Conservation (phyloP, 2,888 invertebrate genomes). For the Rhodophaea formosa region DNA sequence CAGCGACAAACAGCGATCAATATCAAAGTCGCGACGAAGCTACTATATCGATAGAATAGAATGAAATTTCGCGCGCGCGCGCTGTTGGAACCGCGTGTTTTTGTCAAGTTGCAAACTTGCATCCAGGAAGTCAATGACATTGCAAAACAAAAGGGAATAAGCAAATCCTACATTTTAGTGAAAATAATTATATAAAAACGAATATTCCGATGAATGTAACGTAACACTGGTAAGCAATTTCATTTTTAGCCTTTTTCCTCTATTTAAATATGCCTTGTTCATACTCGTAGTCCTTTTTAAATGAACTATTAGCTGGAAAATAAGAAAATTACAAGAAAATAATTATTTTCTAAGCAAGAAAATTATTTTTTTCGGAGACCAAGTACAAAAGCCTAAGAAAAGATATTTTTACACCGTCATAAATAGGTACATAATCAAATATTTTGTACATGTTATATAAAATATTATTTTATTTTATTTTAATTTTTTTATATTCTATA, state of each 20-base stretch:
- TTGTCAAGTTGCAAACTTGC: slow-evolving; percentile 46
- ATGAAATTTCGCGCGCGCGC: slow-evolving; percentile 77
- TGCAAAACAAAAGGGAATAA: slow-evolving; percentile 20
- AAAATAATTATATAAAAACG: not conserved
- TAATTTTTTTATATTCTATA: slow-evolving; percentile 4
- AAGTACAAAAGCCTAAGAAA: too few species aligned
- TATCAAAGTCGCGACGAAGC: slow-evolving; percentile 51
- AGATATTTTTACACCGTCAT: too few species aligned
- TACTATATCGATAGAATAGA: slow-evolving; percentile 48
- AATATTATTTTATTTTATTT: slow-evolving; percentile 14
- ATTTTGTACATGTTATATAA: slow-evolving; percentile 15
- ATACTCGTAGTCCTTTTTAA: too few species aligned
- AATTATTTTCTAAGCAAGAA: too few species aligned
- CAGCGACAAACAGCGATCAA: slow-evolving; percentile 67
- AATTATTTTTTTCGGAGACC: too few species aligned
- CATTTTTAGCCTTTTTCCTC: not conserved
- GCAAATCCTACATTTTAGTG: not conserved
- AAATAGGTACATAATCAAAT: not conserved
- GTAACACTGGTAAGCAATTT: not conserved
- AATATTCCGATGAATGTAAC: not conserved
- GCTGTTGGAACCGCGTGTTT: slow-evolving; percentile 31
- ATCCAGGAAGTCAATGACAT: slow-evolving; percentile 28
- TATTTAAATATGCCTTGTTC: not conserved
- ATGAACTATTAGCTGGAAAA: not conserved
- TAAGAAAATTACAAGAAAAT: too few species aligned